Evolutionary conservation across 2,888 invertebrate species (phyloP).

Genomic region (Leptopilina syphax): DNA sequence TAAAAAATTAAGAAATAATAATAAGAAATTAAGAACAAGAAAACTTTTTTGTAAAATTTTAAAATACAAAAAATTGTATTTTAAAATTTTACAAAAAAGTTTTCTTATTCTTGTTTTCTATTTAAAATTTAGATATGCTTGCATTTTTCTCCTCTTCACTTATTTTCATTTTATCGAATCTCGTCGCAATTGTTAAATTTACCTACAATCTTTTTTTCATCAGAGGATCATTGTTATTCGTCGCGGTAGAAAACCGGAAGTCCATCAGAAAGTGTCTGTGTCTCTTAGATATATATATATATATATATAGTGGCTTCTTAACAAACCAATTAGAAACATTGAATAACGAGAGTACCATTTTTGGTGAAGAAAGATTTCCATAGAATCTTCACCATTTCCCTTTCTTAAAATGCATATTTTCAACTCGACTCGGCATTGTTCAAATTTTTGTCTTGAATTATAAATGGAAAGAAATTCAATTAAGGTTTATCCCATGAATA

Average conservation of each 20-base stretch:
- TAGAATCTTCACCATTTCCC: slow-evolving; percentile 15
- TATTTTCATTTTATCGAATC: neutral
- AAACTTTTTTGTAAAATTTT: too few relatives aligned
- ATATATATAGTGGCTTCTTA: slow-evolving; percentile 23
- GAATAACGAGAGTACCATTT: slow-evolving; percentile 31
- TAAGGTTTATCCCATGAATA: neutral
- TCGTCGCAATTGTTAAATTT: neutral
- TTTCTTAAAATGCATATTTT: slow-evolving; percentile 10
- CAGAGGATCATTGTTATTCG: slow-evolving; percentile 1
- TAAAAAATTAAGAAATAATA: too few relatives aligned
- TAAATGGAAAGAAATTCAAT: slow-evolving; percentile 19
- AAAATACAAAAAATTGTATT: too few relatives aligned
- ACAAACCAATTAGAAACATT: slow-evolving; percentile 46
- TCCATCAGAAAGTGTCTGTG: neutral
- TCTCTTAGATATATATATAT: neutral
- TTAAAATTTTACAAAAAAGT: too few relatives aligned
- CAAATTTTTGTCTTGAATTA: neutral
- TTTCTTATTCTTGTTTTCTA: too few relatives aligned
- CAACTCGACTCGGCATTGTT: slow-evolving; percentile 19
- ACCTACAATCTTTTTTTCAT: neutral
- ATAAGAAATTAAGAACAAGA: too few relatives aligned
- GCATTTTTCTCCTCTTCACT: neutral
- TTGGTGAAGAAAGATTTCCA: slow-evolving; percentile 2
- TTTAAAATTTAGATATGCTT: too few relatives aligned
- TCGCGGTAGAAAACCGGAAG: slow-evolving; percentile 19